A percentile compares a stretch with the other conserved stretches of the same genome.
These are phyloP conservation scores for Drosophila aldrichi DNA, from an alignment of 2,888 invertebrate genomes.

Conservation along the genomic window DNA sequence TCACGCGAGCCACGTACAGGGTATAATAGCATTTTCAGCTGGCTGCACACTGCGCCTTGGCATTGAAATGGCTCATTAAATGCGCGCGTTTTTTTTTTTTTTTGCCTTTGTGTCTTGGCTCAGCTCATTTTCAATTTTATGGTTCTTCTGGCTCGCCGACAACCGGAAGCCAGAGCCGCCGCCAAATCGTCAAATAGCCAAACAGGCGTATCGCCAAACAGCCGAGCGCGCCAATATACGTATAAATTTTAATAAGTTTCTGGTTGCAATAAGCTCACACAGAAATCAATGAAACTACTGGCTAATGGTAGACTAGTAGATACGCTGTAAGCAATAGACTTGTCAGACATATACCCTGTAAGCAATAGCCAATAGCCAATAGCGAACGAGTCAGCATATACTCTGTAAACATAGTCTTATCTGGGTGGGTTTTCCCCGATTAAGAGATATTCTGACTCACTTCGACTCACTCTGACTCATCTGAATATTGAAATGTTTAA, in stretches of 20 bases:
- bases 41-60: slow-evolving; percentile 42
- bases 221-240: slow-evolving; percentile 25
- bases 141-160: slow-evolving; percentile 46
- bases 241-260: slow-evolving; percentile 59
- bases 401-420: too few species aligned
- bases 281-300: slow-evolving; percentile 48
- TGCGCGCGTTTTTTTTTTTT: slow-evolving; percentile 23
- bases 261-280: slow-evolving; percentile 32
- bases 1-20: not conserved
- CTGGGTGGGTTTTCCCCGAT: too few species aligned
- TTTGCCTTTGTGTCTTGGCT: slow-evolving; percentile 47
- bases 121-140: slow-evolving; percentile 56
- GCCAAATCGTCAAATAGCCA: slow-evolving; percentile 4
- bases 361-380: not conserved
- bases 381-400: too few species aligned
- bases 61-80: slow-evolving; percentile 63
- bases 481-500: too few species aligned
- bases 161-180: slow-evolving; percentile 38
- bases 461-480: too few species aligned
- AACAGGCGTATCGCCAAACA: slow-evolving; percentile 3
- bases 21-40: slow-evolving; percentile 17
- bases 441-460: too few species aligned
- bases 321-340: not conserved
- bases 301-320: not conserved
- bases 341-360: too few species aligned